Evolutionary conservation across 2,797 vertebrate species (phyloP).

Genomic region (Eulemur mongoz): DNA sequence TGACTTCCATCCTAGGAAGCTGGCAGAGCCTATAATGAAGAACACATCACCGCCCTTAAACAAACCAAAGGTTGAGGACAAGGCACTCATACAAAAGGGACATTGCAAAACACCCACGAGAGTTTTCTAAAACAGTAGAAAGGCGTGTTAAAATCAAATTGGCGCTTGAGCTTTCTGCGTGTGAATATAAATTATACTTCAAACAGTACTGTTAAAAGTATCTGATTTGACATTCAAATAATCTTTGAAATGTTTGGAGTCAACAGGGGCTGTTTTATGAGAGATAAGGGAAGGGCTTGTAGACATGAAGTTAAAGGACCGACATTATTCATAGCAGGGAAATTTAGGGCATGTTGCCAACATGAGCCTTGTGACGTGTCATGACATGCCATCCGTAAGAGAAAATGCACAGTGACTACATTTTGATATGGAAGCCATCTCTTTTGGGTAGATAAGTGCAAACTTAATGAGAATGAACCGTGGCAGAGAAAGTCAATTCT

Average conservation of each 20-base stretch:
- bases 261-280: background rate
- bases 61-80: background rate
- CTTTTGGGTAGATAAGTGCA: background rate
- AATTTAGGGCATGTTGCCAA: background rate
- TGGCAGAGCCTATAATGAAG: background rate
- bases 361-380: fast-evolving
- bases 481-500: background rate
- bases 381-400: background rate
- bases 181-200: background rate
- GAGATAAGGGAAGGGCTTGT: background rate
- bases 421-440: background rate
- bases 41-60: background rate
- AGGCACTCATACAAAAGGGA: background rate
- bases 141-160: background rate
- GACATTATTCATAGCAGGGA: fast-evolving
- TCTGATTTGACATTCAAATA: background rate
- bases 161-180: background rate
- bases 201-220: background rate
- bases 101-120: background rate
- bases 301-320: background rate
- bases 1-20: background rate
- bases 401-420: background rate
- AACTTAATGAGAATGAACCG: background rate
- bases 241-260: background rate
- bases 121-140: background rate